These are phyloP conservation scores for Enteromius fasciolatus DNA, from an alignment of 2,797 vertebrate species.

Conservation along the genomic window DNA sequence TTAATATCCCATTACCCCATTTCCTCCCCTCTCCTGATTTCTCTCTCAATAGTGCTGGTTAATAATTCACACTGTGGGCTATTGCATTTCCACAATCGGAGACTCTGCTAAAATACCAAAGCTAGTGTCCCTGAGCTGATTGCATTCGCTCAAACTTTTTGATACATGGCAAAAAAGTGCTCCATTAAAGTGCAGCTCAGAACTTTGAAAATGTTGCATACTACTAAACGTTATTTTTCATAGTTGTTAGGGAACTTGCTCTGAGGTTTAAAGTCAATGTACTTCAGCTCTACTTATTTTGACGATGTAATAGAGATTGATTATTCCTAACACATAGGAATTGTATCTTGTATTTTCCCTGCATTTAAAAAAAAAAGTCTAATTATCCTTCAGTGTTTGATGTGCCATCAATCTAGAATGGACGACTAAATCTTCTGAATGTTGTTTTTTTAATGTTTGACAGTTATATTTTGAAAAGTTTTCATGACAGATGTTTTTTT, in stretches of 20 bases:
- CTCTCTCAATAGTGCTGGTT: conserved; percentile 57
- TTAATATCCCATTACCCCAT: conserved; percentile 60
- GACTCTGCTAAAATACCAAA: conserved; percentile 58
- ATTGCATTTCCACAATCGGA: conserved; percentile 60
- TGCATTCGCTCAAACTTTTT: conserved; percentile 33
- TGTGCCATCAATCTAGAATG: conserved; percentile 36
- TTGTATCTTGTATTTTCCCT: conserved; percentile 41
- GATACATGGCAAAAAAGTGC: background rate
- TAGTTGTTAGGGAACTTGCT: conserved; percentile 51
- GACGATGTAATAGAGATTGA: conserved; percentile 40
- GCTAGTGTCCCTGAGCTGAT: conserved; percentile 51
- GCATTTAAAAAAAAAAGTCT: background rate
- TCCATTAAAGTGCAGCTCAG: conserved; percentile 44
- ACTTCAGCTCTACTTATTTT: background rate
- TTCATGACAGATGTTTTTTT: background rate
- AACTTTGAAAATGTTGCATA: conserved; percentile 2
- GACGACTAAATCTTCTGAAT: conserved; percentile 5
- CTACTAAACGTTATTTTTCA: conserved; percentile 21
- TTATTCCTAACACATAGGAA: conserved; percentile 47
- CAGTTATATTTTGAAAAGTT: background rate
- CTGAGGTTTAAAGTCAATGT: conserved; percentile 50
- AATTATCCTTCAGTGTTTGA: conserved; percentile 28
- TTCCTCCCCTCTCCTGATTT: conserved; percentile 35
- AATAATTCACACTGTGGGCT: conserved; percentile 60
- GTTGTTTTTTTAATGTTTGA: background rate